Base-by-base conservation (phyloP, 2,888 invertebrate species). In the Dryocosmus kuriphilus region DNA sequence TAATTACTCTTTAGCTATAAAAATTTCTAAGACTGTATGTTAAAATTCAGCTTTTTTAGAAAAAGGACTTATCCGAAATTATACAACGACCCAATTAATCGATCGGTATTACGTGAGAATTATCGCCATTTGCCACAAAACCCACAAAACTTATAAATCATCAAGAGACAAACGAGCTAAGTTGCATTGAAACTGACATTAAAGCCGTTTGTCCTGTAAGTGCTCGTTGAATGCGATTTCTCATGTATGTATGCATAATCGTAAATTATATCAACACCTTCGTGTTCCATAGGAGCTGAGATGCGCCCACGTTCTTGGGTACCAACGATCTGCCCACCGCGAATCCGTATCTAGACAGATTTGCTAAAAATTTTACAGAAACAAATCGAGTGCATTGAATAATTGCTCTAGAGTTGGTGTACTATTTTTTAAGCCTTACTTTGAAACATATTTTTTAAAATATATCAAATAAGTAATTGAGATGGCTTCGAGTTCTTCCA, bases 181-280 rank as follows among this genome's bases (percentile, higher is more conserved):
- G 67, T 71, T 71, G 67, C 67, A 71, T 71, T 71, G 51, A 71
- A 67, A 71, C 51, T 27, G 27, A 60, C 60, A 60, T 16, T 81
- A 77, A 76, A 77, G 77, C 78, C 51, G 67, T 57, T 77, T 63
- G 79, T 30, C 79, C 73, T 76, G 79, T 81, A 80, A 82, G 82
- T 80, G 78, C 80, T 77, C 78, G 80, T 81, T 75, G 77, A 81
- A 77, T 78, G 80, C 77, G 80, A 81, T 81, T 83, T 80, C 76
- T 80, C 81, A 79, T 81, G 81, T 80, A 76, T 78, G 77, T 76
- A 79, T 80, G 76, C 74, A 80, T 83, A 85, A 86, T 88, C 86
- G 86, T 90, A 90, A 90, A 89, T 90, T 90, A 90, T 89, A 88
- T 89, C 88, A 88, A 90, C 90, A 90, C 89, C 89, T 90, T 86